Evolutionary conservation across 2,113 vertebrate genomes (phyloP), one percentile per base, ranked within the genome.

Genomic region (Lampris incognitus): DNA sequence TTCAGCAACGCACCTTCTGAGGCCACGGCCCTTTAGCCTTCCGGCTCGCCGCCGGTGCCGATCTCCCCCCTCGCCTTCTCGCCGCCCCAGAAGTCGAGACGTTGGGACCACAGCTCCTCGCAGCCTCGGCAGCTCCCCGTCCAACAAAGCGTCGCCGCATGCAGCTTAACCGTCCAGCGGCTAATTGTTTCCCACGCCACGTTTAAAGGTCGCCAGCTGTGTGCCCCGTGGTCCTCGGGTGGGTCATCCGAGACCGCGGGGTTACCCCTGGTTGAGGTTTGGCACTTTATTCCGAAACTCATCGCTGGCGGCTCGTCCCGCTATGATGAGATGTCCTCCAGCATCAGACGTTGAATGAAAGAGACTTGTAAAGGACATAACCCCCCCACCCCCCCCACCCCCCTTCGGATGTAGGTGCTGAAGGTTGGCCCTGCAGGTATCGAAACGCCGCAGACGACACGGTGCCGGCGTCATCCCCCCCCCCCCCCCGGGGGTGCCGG

Each of bases 261-360:
- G 52, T 82, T 88, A 75, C 84, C 78, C 74, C 80, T 75, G 58
- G 85, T 74, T 39, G 44, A 62, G 24, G 6, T 73, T 74, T 84
- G 87, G 87, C 87, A 88, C 90, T 88, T 87, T 72, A 72, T 85
- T 85, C 57, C 38, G 24, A 66, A 72, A 63, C 81, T 85, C 74
- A 81, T 86, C 78, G 70, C 38, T 5, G 11, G 8, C 36, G 58
- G 60, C 86, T 81, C 58, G 62, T 71, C 51, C 48, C 46, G 13
- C 62, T 84, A 58, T 71, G 74, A 88, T 78, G 77, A 79, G 46
- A 78, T 76, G 70, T 36, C 57, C 61, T 73, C 68, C 7, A 8
- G 44, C 6, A 52, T 74, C 51, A 78, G 80, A 69, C 55, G 69
- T 10, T 9, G 24, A 61, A 41, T 57, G 57, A 50, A n/a, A 39